phyloP scores from a whole-genome alignment of 2,797 vertebrate genomes.

The Urophycis tenuis region DNA sequence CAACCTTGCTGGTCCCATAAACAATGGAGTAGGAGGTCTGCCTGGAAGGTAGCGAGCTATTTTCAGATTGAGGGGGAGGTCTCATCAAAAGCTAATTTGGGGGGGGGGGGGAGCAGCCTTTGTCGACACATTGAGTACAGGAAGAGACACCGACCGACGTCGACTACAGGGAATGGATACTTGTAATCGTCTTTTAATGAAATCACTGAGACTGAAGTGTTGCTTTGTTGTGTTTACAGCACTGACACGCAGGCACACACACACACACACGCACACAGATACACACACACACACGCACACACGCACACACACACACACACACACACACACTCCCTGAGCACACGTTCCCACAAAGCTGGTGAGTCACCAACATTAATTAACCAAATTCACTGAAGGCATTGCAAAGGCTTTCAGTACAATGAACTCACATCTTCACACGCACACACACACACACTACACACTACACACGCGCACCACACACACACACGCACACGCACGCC shows the following conservation, averaged over 20 bases:
- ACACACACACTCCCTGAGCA: no score
- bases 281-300: not conserved
- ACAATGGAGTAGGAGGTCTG: not conserved
- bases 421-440: not conserved
- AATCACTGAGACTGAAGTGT: not conserved
- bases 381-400: conserved; percentile 20
- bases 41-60: not conserved
- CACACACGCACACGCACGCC: no score
- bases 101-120: not conserved
- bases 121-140: not conserved
- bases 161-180: not conserved
- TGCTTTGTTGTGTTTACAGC: not conserved
- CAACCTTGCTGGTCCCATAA: not conserved
- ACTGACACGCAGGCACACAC: not conserved
- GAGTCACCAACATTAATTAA: conserved; percentile 49
- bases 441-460: conserved; percentile 5
- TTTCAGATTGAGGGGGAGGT: not conserved
- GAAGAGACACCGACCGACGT: not conserved
- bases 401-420: conserved; percentile 15
- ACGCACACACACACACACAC: not conserved
- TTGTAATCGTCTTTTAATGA: not conserved
- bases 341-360: conserved; percentile 3
- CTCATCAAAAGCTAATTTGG: not conserved
- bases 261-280: conserved; percentile 7
- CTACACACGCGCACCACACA: not conserved